Percentiles rank a stretch among this genome's conserved stretches.
Evolutionary conservation across 2,888 invertebrate species (phyloP).

Genomic region (Proisotoma minuta): DNA sequence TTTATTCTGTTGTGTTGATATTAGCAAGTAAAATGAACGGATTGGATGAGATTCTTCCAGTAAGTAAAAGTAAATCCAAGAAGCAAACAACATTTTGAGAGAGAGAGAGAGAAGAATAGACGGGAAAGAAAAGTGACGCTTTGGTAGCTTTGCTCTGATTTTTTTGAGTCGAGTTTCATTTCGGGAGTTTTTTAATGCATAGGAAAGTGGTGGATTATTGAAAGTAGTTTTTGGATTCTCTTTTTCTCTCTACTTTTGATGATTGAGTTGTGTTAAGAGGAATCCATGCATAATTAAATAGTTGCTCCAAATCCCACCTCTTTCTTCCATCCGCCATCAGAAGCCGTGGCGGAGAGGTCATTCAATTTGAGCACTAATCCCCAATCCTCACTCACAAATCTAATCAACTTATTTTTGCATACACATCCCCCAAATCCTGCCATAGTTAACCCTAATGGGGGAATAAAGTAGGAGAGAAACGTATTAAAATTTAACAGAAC

Average conservation of each 20-base stretch:
- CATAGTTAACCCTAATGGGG: conserved; percentile 8
- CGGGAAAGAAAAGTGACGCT: background rate
- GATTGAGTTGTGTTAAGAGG: conserved; percentile 6
- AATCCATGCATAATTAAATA: conserved; percentile 6
- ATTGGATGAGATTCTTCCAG: background rate
- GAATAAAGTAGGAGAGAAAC: conserved; percentile 10
- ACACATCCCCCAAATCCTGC: background rate
- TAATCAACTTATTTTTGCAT: conserved; percentile 9
- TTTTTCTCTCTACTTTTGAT: background rate
- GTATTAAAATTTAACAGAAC: background rate
- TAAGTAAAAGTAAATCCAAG: conserved; percentile 2
- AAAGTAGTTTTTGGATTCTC: conserved; percentile 9
- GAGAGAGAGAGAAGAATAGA: background rate
- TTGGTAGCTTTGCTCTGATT: background rate
- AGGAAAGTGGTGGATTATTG: conserved; percentile 5
- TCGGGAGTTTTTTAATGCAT: conserved; percentile 7
- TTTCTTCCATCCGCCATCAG: background rate
- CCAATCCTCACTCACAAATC: conserved; percentile 13
- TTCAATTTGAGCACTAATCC: conserved; percentile 11
- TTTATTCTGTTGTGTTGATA: background rate
- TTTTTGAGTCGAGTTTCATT: background rate
- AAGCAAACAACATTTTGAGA: background rate
- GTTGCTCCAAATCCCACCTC: background rate
- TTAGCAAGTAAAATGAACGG: conserved; percentile 3
- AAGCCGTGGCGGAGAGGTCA: conserved; percentile 1